These are phyloP conservation scores for Streblospio benedicti DNA, from an alignment of 1,140 invertebrate species.

Conservation along the genomic window DNA sequence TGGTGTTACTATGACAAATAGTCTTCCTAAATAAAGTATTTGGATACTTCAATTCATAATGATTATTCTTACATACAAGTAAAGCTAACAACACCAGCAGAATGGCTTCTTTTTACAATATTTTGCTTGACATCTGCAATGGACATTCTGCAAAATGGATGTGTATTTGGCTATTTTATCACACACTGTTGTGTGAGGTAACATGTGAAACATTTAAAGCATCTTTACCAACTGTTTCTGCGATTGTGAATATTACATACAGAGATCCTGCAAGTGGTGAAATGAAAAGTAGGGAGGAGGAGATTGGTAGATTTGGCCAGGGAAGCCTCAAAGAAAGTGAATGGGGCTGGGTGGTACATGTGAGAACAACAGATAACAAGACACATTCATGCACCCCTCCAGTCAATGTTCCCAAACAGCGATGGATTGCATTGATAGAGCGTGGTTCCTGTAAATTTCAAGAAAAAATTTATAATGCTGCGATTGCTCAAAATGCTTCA, in stretches of 20 bases:
- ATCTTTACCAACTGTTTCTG: too few species aligned
- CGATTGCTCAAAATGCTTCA: conserved; percentile 55
- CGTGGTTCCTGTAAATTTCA: conserved; percentile 67
- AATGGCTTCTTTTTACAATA: too few species aligned
- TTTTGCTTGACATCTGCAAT: too few species aligned
- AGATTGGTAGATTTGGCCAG: conserved; percentile 59
- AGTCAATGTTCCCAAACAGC: conserved; percentile 36
- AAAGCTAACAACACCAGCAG: too few species aligned
- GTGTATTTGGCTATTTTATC: too few species aligned
- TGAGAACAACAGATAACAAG: conserved; percentile 49
- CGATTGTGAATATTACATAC: conserved; percentile 46
- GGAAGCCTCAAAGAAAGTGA: conserved; percentile 54
- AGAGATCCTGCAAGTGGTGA: conserved; percentile 31
- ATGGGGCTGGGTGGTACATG: conserved; percentile 55
- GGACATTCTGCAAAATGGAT: too few species aligned
- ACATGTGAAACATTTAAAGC: too few species aligned
- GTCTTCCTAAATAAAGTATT: too few species aligned
- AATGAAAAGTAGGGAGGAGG: conserved; percentile 42
- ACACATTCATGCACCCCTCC: conserved; percentile 60
- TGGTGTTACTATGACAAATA: too few species aligned
- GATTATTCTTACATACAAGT: too few species aligned
- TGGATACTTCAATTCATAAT: too few species aligned
- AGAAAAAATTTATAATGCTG: conserved; percentile 65
- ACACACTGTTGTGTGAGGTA: too few species aligned
- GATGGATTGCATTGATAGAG: conserved; percentile 66